Evolutionary conservation across 2,888 invertebrate genomes (phyloP), one percentile per base, ranked within the genome.

Genomic region (Elmis aenea): DNA sequence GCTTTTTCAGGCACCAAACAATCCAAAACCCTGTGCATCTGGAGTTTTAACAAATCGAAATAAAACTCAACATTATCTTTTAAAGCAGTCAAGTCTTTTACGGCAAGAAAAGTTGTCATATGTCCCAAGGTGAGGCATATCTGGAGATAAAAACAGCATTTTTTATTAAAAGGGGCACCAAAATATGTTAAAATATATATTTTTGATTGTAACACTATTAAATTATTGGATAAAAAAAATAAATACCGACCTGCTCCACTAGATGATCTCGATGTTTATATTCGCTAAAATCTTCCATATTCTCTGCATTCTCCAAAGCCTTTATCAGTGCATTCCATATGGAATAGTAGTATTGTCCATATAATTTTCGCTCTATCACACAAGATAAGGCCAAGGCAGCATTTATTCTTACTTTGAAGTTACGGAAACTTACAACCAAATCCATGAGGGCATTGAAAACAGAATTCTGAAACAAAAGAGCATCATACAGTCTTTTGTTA

Each of bases 351-450:
- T 78, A 74, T 3, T 64, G 63, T 0, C 81, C 86, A 54, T 85
- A 89, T 32, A 76, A 71, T 13, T 67, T 52, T n/a, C 87, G 71
- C 1, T 67, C 64, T 20, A 62, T 58, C n/a, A 80, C 77, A 38
- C 76, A 76, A 6, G 75, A 76, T 40, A 93, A 62, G 1, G 91
- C 89, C 36, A 77, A 72, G 1, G 87, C 84, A 2, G 91, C 91
- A 66, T 86, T 91, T 39, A 88, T 90, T 15, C 92, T 80, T 3
- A 93, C 93, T 73, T 93, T 93, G 50, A 91, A 85, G 63, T 92
- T 92, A 36, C 79, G 77, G 62, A 85, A 87, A 42, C 79, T 77
- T 28, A 79, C 75, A 0, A 86, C 78, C 10, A 88, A 65, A 9
- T 73, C 71, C 43, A 77, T 78, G 3, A 91, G 67, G 6, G 75